These are phyloP conservation scores for Pionites leucogaster DNA, from an alignment of 2,113 vertebrate species.

Conservation along the genomic window DNA sequence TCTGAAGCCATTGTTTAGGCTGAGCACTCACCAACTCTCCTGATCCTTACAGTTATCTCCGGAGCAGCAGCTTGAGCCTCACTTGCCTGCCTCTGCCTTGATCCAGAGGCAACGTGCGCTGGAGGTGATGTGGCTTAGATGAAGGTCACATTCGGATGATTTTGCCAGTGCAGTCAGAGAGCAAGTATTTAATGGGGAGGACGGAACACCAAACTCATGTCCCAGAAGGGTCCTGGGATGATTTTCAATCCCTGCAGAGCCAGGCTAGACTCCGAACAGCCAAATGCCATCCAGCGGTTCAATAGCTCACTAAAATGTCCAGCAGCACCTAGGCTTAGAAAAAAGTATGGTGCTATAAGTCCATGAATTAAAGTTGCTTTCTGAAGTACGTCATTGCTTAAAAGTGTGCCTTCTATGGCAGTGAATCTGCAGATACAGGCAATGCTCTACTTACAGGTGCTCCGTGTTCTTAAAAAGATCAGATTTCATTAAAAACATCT, in stretches of 20 bases:
- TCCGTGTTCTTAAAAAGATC: not conserved
- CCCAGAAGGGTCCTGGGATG: not conserved
- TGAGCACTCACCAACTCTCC: conserved; percentile 1
- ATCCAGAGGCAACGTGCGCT: not conserved
- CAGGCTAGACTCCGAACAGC: not conserved
- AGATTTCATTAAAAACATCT: not conserved
- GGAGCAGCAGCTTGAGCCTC: conserved; percentile 45
- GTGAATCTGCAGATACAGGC: not conserved
- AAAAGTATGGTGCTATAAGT: not conserved
- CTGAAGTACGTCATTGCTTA: not conserved
- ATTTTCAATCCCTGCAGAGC: not conserved
- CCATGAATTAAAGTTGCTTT: not conserved
- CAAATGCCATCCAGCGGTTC: not conserved
- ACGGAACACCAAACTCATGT: not conserved
- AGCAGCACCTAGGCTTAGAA: not conserved
- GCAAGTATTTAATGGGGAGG: not conserved
- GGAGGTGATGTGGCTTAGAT: not conserved
- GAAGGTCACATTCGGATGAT: conserved; percentile 24
- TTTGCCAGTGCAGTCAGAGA: not conserved
- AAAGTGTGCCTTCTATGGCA: not conserved
- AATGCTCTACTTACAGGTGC: not conserved
- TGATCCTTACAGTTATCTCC: conserved; percentile 42
- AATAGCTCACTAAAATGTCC: not conserved
- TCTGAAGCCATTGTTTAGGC: conserved; percentile 47
- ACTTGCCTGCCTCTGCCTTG: not conserved